A percentile compares a stretch with the other conserved stretches of the same genome.
Evolutionary conservation across 2,113 vertebrate genomes (phyloP).

Genomic region (Dipodomys merriami): DNA sequence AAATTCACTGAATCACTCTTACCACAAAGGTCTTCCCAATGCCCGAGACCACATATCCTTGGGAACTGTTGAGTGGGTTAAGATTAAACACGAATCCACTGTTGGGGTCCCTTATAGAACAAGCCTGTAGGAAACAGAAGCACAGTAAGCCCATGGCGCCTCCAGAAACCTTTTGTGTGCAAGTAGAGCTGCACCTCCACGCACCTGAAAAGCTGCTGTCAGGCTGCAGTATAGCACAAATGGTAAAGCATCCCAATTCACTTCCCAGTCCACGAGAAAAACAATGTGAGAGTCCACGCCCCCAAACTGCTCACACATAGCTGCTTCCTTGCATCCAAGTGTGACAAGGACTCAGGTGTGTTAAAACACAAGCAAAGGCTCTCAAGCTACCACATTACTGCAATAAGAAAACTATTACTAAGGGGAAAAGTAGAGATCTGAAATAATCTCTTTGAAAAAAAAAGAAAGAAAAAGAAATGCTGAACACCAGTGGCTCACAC

Average conservation of each 20-base stretch:
- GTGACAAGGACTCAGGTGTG: accelerated
- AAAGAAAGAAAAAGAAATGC: too few species aligned
- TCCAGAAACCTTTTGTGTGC: too few species aligned
- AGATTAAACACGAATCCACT: slow-evolving; percentile 93
- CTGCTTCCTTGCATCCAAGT: accelerated
- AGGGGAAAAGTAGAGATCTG: not conserved
- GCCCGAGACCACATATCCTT: slow-evolving; percentile 83
- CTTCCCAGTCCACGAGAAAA: not conserved
- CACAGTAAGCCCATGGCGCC: accelerated
- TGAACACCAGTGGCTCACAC: too few species aligned
- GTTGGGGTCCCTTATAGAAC: slow-evolving; percentile 91
- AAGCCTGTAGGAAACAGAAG: slow-evolving; percentile 84
- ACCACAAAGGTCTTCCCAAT: slow-evolving; percentile 92
- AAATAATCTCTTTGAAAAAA: not conserved
- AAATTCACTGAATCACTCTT: slow-evolving; percentile 11
- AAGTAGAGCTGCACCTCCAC: not conserved
- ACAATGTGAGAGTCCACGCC: not conserved
- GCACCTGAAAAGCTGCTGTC: not conserved
- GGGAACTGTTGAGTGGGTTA: slow-evolving; percentile 84
- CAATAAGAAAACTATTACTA: not conserved
- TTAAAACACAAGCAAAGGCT: not conserved
- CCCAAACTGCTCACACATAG: accelerated
- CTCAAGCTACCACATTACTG: not conserved
- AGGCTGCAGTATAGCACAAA: not conserved
- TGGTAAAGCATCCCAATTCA: not conserved